These are phyloP conservation scores for Platygyra sinensis DNA, from an alignment of 64 coral and sea anemone species.

Conservation along the genomic window DNA sequence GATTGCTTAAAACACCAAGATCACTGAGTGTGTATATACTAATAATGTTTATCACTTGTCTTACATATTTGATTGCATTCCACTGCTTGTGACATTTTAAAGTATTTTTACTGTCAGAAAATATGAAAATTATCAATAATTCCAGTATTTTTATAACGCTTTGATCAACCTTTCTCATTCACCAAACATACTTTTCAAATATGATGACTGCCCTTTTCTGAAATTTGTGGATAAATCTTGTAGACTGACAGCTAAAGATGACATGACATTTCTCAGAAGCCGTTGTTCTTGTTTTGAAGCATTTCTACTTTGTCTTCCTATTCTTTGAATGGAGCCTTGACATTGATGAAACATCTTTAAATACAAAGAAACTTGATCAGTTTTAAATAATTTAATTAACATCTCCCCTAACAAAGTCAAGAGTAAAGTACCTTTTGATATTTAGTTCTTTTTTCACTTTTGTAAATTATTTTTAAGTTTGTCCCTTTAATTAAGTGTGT, in stretches of 20 bases:
- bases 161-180: too few relatives aligned
- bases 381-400: background rate
- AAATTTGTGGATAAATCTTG: conserved; percentile 98
- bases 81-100: too few relatives aligned
- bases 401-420: background rate
- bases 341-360: conserved; percentile 98
- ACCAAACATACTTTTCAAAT: conserved; percentile 83
- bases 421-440: background rate
- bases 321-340: conserved; percentile 92
- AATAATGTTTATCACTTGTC: too few relatives aligned
- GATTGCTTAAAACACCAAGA: too few relatives aligned
- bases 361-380: background rate
- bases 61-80: too few relatives aligned
- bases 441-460: too few relatives aligned
- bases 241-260: conserved; percentile 90
- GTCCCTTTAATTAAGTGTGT: too few relatives aligned
- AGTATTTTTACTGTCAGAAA: too few relatives aligned
- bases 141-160: background rate
- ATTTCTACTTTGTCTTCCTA: conserved; percentile 70
- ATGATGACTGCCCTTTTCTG: conserved; percentile 97
- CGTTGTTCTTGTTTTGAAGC: conserved; percentile 79
- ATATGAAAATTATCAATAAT: background rate
- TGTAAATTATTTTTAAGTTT: too few relatives aligned
- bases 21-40: too few relatives aligned
- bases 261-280: conserved; percentile 93